These are phyloP conservation scores for Eupithecia inturbata DNA, from an alignment of 2,888 invertebrate species.

Conservation along the genomic window DNA sequence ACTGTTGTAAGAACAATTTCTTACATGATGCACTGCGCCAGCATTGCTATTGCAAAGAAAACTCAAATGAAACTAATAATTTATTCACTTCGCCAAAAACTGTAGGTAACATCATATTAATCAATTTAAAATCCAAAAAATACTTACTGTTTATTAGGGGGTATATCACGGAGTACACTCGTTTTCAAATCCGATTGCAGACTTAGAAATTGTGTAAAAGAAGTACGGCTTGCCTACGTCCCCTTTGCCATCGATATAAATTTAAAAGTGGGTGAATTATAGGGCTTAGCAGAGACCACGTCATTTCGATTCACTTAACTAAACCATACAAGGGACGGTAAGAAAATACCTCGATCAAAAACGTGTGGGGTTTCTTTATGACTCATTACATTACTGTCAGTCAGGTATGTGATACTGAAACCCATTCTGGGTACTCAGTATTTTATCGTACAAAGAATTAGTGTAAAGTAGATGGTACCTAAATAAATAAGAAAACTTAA, in stretches of 20 bases:
- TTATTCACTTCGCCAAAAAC: not conserved
- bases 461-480: not conserved
- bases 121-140: too few species aligned
- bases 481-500: not conserved
- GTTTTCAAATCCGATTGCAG: not conserved
- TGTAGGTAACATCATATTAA: too few species aligned
- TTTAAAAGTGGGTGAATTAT: not conserved
- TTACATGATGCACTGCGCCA: too few species aligned
- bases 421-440: conserved; percentile 13
- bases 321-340: conserved; percentile 17
- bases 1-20: too few species aligned
- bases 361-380: conserved; percentile 24
- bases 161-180: not conserved
- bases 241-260: not conserved
- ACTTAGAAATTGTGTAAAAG: conserved; percentile 7
- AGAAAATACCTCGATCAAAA: conserved; percentile 26
- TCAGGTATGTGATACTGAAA: conserved; percentile 23
- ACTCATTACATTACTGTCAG: conserved; percentile 19
- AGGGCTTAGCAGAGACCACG: not conserved
- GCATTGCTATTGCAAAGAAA: too few species aligned
- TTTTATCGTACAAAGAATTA: conserved; percentile 5
- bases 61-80: not conserved
- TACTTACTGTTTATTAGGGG: too few species aligned
- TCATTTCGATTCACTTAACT: not conserved
- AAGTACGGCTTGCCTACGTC: not conserved